Evolutionary conservation across 2,888 invertebrate genomes (phyloP), one percentile per base, ranked within the genome.

Genomic region (Arge pagana): DNA sequence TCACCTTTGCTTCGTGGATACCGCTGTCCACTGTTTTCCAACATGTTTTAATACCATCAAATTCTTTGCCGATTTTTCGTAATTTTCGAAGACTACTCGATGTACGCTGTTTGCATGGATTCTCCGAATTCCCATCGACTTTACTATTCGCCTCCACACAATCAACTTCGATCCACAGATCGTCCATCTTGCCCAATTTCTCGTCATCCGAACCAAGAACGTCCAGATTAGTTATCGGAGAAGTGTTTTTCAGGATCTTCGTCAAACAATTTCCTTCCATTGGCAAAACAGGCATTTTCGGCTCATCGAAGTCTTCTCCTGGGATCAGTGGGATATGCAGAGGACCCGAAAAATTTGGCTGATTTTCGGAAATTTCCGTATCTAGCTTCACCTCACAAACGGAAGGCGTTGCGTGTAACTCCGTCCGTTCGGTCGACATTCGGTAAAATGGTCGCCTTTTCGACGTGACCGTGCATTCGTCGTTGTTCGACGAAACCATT

Each of bases 241-340:
- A 37, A 24, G 64, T 62, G 15, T 67, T 61, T 40, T 67, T 68
- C 6, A 67, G 58, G 2, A 68, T 60, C 45, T 66, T 67, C 3
- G 66, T 65, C 8, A 68, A 52, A 36, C 63, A 65, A 48, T 67
- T 67, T 2, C 57, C 65, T 11, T 67, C 68, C 58, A 66, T 67
- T 5, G 68, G 65, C 3, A 61, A 55, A 0, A 57, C 61, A 2
- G 63, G 64, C 54, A 66, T 63, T 55, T 58, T 62, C 2, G 66
- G 61, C 36, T 67, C 68, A 36, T 67, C 66, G 23, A 18, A 51
- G 4, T 60, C 64, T 24, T 62, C 65, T 0, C 53, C 62, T 4
- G 63, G 59, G 13, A 66, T 63, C 10, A 68, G 48, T 13, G 65
- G 66, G 15, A 68, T 60, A 37, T 58, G 62, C 28, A 23, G 11